These are phyloP conservation scores for Rhorus exstirpatorius DNA, from an alignment of 2,888 invertebrate genomes.

Conservation along the genomic window DNA sequence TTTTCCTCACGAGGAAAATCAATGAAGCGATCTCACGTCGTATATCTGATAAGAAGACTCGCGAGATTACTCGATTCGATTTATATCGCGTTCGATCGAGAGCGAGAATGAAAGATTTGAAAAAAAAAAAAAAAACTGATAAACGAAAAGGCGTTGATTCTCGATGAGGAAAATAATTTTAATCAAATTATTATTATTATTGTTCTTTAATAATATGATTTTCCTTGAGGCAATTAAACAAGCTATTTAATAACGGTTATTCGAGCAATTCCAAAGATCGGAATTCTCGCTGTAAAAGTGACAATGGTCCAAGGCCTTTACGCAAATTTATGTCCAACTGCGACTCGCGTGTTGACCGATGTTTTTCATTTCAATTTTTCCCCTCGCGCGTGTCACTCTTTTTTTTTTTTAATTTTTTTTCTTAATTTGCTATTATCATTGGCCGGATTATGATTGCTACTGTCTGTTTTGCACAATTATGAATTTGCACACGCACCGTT, in stretches of 20 bases:
- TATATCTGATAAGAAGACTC: too few relatives aligned
- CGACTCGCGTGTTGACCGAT: neutral
- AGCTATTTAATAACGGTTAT: conserved; percentile 29
- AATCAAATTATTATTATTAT: neutral
- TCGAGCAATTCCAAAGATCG: conserved; percentile 22
- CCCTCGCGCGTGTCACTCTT: conserved; percentile 2
- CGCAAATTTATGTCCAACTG: conserved; percentile 12
- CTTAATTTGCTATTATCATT: neutral
- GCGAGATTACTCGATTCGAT: too few relatives aligned
- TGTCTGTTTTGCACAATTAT: neutral
- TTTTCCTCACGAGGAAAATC: neutral
- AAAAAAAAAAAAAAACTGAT: too few relatives aligned
- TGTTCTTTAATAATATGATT: neutral
- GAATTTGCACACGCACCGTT: conserved; percentile 1
- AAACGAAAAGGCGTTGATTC: too few relatives aligned
- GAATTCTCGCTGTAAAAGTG: conserved; percentile 18
- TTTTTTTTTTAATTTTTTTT: conserved; percentile 25
- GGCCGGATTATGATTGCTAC: neutral
- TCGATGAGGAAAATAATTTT: too few relatives aligned
- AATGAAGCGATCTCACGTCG: neutral
- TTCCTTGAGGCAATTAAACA: neutral
- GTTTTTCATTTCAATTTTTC: neutral
- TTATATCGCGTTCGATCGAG: too few relatives aligned
- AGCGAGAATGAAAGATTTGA: too few relatives aligned
- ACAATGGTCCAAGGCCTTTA: conserved; percentile 50